phyloP scores from a whole-genome alignment of 2,797 vertebrate species.

The Schizopygopsis pylzovi region DNA sequence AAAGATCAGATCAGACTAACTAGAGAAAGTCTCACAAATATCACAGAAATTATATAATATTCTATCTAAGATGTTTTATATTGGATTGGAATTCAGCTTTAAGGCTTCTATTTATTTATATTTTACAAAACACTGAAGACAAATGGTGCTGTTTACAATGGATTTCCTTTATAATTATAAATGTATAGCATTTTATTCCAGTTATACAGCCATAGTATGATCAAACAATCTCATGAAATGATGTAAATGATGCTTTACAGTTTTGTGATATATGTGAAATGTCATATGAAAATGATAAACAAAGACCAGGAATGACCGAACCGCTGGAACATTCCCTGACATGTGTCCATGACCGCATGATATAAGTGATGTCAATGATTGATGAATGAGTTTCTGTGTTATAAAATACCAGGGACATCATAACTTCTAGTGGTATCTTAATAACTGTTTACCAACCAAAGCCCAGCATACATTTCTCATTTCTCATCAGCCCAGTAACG shows the following conservation, averaged over 20 bases:
- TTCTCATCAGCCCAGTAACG: neutral
- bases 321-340: neutral
- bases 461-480: neutral
- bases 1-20: neutral
- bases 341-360: neutral
- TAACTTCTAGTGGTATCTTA: neutral
- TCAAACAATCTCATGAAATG: neutral
- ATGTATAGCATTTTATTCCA: neutral
- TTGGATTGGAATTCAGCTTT: neutral
- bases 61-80: neutral
- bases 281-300: neutral
- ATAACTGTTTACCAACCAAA: neutral
- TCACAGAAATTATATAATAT: neutral
- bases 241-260: neutral
- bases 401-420: neutral
- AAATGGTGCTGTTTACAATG: neutral
- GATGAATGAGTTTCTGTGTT: constrained; percentile 14
- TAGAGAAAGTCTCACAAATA: neutral
- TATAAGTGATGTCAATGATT: neutral
- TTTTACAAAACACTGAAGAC: neutral
- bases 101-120: neutral
- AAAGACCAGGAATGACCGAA: neutral
- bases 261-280: neutral
- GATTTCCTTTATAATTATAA: neutral
- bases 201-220: neutral